Percentiles rank a stretch among this genome's conserved stretches.
Evolutionary conservation across 53 echinoderm and acorn worm genomes (phyloP).

Genomic region (Hippasteria phrygiana): DNA sequence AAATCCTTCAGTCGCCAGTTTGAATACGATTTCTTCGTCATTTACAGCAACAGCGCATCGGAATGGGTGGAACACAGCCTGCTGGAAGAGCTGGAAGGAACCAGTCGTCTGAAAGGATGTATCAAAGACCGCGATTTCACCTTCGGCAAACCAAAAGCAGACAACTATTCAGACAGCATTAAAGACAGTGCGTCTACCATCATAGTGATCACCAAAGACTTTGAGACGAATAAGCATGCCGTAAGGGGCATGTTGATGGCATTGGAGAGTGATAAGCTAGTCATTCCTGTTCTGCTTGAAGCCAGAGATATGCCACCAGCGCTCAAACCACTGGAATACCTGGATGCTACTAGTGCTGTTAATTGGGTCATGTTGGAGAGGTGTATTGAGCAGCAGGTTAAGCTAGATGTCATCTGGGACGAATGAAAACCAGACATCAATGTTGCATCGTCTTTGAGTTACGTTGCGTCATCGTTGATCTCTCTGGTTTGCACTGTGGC

Average conservation of each 20-base stretch:
- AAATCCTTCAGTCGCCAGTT: no score
- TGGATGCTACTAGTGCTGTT: neutral
- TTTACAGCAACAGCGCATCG: no score
- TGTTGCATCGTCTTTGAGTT: neutral
- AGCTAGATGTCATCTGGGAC: no score
- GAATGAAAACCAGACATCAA: neutral
- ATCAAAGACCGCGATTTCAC: no score
- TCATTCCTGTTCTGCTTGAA: neutral
- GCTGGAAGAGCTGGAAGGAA: slow-evolving; percentile 22
- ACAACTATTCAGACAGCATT: neutral
- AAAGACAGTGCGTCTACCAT: slow-evolving; percentile 6
- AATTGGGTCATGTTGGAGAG: neutral
- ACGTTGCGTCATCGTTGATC: slow-evolving; percentile 34
- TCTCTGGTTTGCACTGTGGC: slow-evolving; percentile 4
- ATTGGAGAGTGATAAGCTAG: neutral
- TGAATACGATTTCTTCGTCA: no score
- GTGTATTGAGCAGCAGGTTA: neutral
- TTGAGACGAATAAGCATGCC: neutral
- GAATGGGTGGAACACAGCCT: neutral
- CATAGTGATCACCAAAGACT: neutral
- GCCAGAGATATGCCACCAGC: neutral
- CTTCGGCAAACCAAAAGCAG: no score
- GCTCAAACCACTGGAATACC: neutral
- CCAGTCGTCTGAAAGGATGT: no score
- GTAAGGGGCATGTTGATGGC: neutral